phyloP scores from a whole-genome alignment of 2,113 vertebrate species.

The Plestiodon gilberti region DNA sequence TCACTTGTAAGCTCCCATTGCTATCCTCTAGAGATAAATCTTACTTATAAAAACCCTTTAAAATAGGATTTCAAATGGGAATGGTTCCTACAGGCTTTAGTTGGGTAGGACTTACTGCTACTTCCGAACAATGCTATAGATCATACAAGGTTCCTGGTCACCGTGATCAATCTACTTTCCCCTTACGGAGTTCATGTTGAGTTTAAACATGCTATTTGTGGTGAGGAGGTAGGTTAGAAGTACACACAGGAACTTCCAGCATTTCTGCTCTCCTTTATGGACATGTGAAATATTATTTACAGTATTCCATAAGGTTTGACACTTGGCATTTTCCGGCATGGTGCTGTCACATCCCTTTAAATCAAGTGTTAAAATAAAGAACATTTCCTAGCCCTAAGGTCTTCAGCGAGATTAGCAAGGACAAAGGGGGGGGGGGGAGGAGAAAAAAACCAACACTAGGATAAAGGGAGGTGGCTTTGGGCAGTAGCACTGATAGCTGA shows the following conservation, averaged over 20 bases:
- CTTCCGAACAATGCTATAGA: fast-evolving
- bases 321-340: slow-evolving; percentile 33
- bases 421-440: not conserved
- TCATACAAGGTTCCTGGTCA: not conserved
- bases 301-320: slow-evolving; percentile 39
- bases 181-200: not conserved
- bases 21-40: too few relatives aligned
- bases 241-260: not conserved
- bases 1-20: not conserved
- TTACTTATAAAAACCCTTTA: not conserved
- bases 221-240: not conserved
- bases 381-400: not conserved
- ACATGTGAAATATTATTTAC: slow-evolving; percentile 21
- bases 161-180: fast-evolving
- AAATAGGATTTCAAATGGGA: not conserved
- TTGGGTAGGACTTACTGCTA: not conserved
- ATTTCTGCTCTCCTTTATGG: not conserved
- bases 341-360: slow-evolving; percentile 45
- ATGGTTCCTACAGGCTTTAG: not conserved
- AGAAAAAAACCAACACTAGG: not conserved
- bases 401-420: slow-evolving; percentile 7
- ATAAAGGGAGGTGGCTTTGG: not conserved
- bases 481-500: not conserved
- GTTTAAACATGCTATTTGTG: slow-evolving; percentile 8
- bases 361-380: slow-evolving; percentile 26